Percentiles rank a stretch among this genome's conserved stretches.
Evolutionary conservation across 2,888 invertebrate genomes (phyloP).

Genomic region (Ichneumoninae sp.): DNA sequence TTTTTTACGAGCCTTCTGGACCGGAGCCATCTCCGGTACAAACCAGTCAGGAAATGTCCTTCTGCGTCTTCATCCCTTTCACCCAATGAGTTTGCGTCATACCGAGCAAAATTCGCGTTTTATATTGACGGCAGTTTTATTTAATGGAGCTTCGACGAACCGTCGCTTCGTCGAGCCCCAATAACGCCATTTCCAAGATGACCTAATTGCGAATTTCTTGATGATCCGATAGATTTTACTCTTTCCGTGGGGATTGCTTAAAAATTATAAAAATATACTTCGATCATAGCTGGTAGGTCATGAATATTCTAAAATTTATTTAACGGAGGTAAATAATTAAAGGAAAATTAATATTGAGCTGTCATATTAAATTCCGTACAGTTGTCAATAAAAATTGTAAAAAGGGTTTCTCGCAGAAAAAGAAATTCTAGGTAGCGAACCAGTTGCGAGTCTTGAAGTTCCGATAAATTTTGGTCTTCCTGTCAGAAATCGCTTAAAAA

Average conservation of each 20-base stretch:
- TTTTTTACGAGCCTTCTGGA: conserved; percentile 69
- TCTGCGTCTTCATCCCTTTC: conserved; percentile 56
- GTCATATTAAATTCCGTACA: no score
- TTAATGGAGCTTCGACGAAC: not conserved
- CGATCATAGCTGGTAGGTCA: not conserved
- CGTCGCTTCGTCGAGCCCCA: not conserved
- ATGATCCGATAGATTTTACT: not conserved
- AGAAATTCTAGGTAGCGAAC: no score
- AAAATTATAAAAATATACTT: not conserved
- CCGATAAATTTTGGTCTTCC: no score
- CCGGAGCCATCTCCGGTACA: conserved; percentile 67
- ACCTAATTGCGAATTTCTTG: not conserved
- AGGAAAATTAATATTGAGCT: not conserved
- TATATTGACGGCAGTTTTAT: conserved; percentile 1
- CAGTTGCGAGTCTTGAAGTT: no score
- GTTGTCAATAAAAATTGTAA: no score
- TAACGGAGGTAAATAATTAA: not conserved
- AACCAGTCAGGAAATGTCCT: conserved; percentile 65
- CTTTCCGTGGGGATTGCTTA: not conserved
- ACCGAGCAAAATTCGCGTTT: conserved; percentile 10
- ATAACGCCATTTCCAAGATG: not conserved
- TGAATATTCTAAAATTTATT: not conserved
- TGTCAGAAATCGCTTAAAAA: no score
- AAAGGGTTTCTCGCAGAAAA: no score
- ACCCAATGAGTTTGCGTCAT: conserved; percentile 1